Base-by-base conservation (phyloP, 2,797 vertebrate species). In the Anableps anableps region DNA sequence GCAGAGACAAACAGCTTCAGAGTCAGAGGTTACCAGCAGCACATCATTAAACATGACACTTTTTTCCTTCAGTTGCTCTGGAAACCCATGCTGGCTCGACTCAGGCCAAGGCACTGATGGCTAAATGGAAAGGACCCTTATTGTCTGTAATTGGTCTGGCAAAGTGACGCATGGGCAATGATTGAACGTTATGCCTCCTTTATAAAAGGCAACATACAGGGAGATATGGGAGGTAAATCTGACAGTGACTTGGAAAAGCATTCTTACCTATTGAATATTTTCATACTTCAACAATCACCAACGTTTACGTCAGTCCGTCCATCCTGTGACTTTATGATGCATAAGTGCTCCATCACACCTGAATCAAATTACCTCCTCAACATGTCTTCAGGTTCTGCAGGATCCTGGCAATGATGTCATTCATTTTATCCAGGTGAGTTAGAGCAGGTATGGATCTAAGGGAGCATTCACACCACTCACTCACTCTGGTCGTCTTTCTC, bases 1-100 rank as follows among this genome's bases (percentile, higher is more conserved):
- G 75, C 80, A 79, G 64, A 85, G 86, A 81, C 83, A 84, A 89
- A 78, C 83, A 73, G 86, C 80, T 74, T 86, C 79, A 53, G 79
- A 86, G 77, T 75, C 81, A 89, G 81, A 80, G 88, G 83, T 91
- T 83, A 74, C 75, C 72, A 74, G 83, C 81, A 88, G 77, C 88
- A 91, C 83, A 82, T 92, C 86, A 92, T 92, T 91, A 91, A 89
- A 88, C 78, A 81, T 70, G 83, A 88, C 77, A 78, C 86, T 86
- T 87, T 87, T 89, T 86, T 91, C 83, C 81, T 80, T 76, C 45
- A 60, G 80, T 88, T 79, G 78, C 78, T 86, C 80, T 47, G 83
- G 53, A 73, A 75, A 83, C 50, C 78, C 60, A 83, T 47, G 75
- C 34, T 7, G 72, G 36, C 48, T 36, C 81, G 85, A 81, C 80